Evolutionary conservation across 2,113 vertebrate genomes (phyloP), one percentile per base, ranked within the genome.

Genomic region (Ranitomeya imitator): DNA sequence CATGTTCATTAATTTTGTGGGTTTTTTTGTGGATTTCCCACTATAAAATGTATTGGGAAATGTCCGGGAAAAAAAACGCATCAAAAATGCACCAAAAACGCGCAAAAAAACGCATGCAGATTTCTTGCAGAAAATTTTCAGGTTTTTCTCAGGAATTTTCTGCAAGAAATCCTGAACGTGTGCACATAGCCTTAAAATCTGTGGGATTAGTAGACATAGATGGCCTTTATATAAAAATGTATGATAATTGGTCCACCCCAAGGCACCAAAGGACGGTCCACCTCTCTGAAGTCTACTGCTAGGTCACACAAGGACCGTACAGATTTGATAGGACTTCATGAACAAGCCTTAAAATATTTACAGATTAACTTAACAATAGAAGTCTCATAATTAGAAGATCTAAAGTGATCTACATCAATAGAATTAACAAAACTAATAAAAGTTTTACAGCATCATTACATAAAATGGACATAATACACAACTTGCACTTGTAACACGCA

Each of bases 361-460:
- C 37, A 52, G 45, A 76, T 76, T 52, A 52, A 76, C 37, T 12
- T 18, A 51, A 51, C 71, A 15, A 74, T 45, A 81, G 9, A 11
- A 79, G 10, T 16, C 55, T 8, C 79, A 60, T 26, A 19, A 81
- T 81, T 14, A 9, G 57, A 57, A 37, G 23, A 14, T 55, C 7
- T 79, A n/a, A 79, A 79, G 37, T 23, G 16, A 79, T 55, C 59
- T 21, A 82, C 80, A 63, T 82, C 18, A 69, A 69, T 55, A 71
- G 21, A n/a, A 52, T 51, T 67, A 83, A 23, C 81, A 15, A 51
- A 31, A 63, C 19, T 52, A 52, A 61, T 52, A 71, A 83, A 76
- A 55, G 0, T 3, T 23, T 83, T 65, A 59, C 21, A n/a, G 60
- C 12, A 12, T 37, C 51, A 71, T 69, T 15, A 84, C 16, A 23